phyloP scores from a whole-genome alignment of 2,888 invertebrate species.

The Caenorhabditis macrosperma region DNA sequence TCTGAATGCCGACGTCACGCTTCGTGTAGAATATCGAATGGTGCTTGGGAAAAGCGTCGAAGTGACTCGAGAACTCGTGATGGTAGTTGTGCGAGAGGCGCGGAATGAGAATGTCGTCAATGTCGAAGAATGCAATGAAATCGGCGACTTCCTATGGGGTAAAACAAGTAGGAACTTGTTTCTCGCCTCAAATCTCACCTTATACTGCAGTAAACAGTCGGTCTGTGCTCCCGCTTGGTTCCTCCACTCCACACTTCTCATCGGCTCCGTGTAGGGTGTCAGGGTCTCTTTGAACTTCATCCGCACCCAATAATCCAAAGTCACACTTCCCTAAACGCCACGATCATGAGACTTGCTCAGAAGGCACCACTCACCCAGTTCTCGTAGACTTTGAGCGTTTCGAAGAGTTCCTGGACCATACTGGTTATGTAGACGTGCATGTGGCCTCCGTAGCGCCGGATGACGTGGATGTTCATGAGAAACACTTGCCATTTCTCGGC shows the following conservation, averaged over 20 bases:
- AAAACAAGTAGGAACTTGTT: too few species aligned
- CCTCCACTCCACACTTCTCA: slow-evolving; percentile 63
- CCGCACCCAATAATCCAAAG: slow-evolving; percentile 62
- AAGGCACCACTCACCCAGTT: slow-evolving; percentile 46
- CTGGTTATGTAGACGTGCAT: slow-evolving; percentile 66
- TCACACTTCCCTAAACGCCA: slow-evolving; percentile 61
- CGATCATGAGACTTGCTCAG: too few species aligned
- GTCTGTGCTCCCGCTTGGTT: slow-evolving; percentile 68
- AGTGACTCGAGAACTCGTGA: slow-evolving; percentile 51
- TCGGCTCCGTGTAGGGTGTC: slow-evolving; percentile 43
- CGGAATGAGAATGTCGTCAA: slow-evolving; percentile 67
- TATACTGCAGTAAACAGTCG: slow-evolving; percentile 64
- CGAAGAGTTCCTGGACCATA: slow-evolving; percentile 57
- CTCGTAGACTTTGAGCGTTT: slow-evolving; percentile 59
- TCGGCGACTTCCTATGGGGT: slow-evolving; percentile 60
- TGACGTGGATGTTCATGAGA: slow-evolving; percentile 61
- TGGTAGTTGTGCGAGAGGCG: slow-evolving; percentile 53
- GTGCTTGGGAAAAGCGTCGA: slow-evolving; percentile 20
- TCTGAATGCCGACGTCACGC: slow-evolving; percentile 36
- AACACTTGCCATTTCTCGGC: slow-evolving; percentile 67
- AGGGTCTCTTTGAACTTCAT: slow-evolving; percentile 50
- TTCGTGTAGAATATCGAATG: slow-evolving; percentile 51
- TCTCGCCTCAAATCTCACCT: too few species aligned
- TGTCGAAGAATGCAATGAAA: slow-evolving; percentile 65
- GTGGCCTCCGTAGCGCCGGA: slow-evolving; percentile 58